Evolutionary conservation across 2,888 invertebrate species (phyloP).

Genomic region (Hartigia nigra): DNA sequence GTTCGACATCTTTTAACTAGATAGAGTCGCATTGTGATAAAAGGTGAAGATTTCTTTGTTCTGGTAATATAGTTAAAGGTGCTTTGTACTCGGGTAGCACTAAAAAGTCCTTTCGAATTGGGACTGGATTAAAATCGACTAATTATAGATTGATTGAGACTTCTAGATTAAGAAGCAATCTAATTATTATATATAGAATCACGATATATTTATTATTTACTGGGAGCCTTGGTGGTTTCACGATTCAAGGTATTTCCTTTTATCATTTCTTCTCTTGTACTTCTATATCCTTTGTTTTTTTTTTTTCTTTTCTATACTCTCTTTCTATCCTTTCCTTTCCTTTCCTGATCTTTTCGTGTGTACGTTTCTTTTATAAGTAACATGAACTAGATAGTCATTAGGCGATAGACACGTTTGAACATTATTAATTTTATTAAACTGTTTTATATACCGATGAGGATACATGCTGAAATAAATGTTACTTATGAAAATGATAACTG

Average conservation of each 20-base stretch:
- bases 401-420: slow-evolving; percentile 27
- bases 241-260: background rate
- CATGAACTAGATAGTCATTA: slow-evolving; percentile 28
- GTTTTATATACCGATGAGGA: slow-evolving; percentile 34
- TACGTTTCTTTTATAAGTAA: slow-evolving; percentile 24
- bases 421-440: slow-evolving; percentile 29
- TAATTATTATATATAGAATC: background rate
- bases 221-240: background rate
- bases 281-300: background rate
- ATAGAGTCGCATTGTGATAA: background rate
- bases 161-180: background rate
- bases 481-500: slow-evolving; percentile 24
- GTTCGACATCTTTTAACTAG: background rate
- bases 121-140: background rate
- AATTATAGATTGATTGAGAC: background rate
- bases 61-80: background rate
- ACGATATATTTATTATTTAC: background rate
- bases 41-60: background rate
- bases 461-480: slow-evolving; percentile 39
- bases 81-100: background rate
- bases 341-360: background rate
- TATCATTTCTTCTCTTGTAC: background rate
- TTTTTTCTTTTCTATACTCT: background rate
- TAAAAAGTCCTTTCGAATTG: background rate
- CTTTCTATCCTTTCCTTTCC: background rate